These are phyloP conservation scores for Synanthedon vespiformis DNA, from an alignment of 2,888 invertebrate genomes.

Conservation along the genomic window DNA sequence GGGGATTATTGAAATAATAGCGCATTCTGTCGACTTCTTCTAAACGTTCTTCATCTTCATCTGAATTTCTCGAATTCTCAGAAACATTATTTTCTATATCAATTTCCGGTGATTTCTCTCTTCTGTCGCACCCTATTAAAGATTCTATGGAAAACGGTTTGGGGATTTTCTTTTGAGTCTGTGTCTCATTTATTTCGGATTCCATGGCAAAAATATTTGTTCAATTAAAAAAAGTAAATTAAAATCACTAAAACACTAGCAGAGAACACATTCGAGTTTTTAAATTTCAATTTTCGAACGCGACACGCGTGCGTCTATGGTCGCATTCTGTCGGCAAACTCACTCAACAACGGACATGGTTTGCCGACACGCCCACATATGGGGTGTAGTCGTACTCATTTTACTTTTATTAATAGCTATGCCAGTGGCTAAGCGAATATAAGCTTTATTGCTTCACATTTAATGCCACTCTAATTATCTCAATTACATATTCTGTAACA, in stretches of 20 bases:
- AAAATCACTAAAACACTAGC: not conserved
- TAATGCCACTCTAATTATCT: constrained; percentile 42
- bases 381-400: constrained; percentile 58
- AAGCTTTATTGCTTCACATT: constrained; percentile 43
- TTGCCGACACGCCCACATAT: constrained; percentile 53
- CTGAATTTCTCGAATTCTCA: constrained; percentile 51
- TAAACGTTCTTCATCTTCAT: constrained; percentile 50
- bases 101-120: constrained; percentile 55
- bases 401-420: constrained; percentile 50
- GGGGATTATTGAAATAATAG: constrained; percentile 56
- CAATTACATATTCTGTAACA: not conserved
- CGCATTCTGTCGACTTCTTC: constrained; percentile 53
- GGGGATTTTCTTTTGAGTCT: constrained; percentile 56
- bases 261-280: not conserved
- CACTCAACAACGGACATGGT: constrained; percentile 15
- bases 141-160: constrained; percentile 75
- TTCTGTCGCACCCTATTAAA: constrained; percentile 54
- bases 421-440: constrained; percentile 41
- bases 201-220: constrained; percentile 25
- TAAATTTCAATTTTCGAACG: not conserved
- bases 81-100: constrained; percentile 57
- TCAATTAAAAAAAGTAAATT: not conserved
- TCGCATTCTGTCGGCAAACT: constrained; percentile 38
- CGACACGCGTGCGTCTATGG: constrained; percentile 30
- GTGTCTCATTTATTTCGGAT: constrained; percentile 40